Conservation (phyloP, 2,113 vertebrate species). For the Poeciliopsis occidentalis region DNA sequence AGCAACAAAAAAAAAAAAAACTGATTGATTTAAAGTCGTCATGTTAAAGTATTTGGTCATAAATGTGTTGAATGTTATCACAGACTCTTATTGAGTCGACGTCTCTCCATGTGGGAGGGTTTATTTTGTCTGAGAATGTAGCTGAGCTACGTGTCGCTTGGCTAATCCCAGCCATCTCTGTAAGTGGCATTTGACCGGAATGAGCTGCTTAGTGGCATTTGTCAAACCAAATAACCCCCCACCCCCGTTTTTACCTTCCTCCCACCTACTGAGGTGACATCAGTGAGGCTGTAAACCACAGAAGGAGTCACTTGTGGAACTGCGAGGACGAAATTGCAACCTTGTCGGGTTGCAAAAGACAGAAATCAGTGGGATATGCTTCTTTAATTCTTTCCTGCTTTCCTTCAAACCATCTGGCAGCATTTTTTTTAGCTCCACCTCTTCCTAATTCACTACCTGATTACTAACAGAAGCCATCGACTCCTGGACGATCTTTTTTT, state of each 20-base stretch:
- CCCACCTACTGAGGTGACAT: constrained; percentile 9
- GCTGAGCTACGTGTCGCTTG: constrained; percentile 12
- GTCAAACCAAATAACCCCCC: constrained; percentile 26
- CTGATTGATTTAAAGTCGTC: not conserved
- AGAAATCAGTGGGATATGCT: constrained; percentile 24
- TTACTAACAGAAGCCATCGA: constrained; percentile 40
- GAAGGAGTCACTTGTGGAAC: constrained; percentile 9
- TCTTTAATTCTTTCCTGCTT: constrained; percentile 23
- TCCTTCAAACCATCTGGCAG: constrained; percentile 57
- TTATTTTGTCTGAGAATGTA: not conserved
- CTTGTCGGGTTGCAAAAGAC: constrained; percentile 20
- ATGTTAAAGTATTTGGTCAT: not conserved
- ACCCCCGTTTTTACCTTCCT: not conserved
- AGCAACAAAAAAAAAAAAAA: too few species aligned
- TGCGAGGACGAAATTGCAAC: constrained; percentile 2
- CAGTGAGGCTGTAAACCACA: not conserved
- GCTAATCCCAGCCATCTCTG: constrained; percentile 68
- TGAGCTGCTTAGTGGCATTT: constrained; percentile 61
- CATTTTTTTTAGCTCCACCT: constrained; percentile 46
- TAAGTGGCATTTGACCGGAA: constrained; percentile 68
- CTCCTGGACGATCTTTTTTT: constrained; percentile 33
- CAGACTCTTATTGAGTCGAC: not conserved
- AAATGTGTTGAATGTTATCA: not conserved
- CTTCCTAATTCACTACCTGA: constrained; percentile 36
- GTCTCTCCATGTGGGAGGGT: not conserved